Evolutionary conservation across 1,140 invertebrate species (phyloP).

Genomic region (Drosophila eugracilis): DNA sequence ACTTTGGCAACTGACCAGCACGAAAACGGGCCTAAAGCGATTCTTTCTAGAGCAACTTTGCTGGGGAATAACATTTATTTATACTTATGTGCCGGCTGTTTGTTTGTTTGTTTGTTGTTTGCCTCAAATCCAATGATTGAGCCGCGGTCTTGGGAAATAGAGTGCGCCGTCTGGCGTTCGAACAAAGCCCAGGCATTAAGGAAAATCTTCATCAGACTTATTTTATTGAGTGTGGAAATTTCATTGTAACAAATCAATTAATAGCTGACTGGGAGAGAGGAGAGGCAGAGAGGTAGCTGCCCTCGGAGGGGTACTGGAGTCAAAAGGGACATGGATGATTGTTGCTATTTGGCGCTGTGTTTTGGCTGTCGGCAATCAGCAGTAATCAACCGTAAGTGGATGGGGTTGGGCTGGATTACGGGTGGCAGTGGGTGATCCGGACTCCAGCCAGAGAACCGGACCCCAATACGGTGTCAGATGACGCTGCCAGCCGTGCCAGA

Average conservation of each 20-base stretch:
- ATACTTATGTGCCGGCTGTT: slow-evolving; percentile 17
- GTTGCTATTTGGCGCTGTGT: slow-evolving; percentile 72
- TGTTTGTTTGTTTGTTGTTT: slow-evolving; percentile 16
- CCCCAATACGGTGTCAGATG: slow-evolving; percentile 39
- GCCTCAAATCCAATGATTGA: slow-evolving; percentile 38
- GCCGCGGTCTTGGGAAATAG: slow-evolving; percentile 17
- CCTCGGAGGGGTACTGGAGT: background rate
- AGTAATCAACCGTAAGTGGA: slow-evolving; percentile 70
- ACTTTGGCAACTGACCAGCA: slow-evolving; percentile 63
- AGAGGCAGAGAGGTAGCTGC: background rate
- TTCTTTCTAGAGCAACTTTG: slow-evolving; percentile 19
- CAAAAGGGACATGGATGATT: slow-evolving; percentile 51
- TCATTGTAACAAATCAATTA: slow-evolving; percentile 81
- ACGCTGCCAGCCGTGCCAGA: slow-evolving; percentile 62
- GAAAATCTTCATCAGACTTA: slow-evolving; percentile 61
- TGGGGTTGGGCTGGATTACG: background rate
- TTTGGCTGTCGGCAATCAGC: slow-evolving; percentile 77
- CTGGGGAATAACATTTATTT: slow-evolving; percentile 45
- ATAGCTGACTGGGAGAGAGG: slow-evolving; percentile 34
- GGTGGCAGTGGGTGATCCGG: slow-evolving; percentile 1
- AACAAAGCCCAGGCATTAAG: slow-evolving; percentile 61
- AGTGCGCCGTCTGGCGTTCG: slow-evolving; percentile 40
- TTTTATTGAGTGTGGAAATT: slow-evolving; percentile 77
- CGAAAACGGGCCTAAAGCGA: slow-evolving; percentile 39
- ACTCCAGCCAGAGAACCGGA: slow-evolving; percentile 15